These are phyloP conservation scores for Rhogogaster chlorosoma DNA, from an alignment of 2,888 invertebrate genomes.

Conservation along the genomic window DNA sequence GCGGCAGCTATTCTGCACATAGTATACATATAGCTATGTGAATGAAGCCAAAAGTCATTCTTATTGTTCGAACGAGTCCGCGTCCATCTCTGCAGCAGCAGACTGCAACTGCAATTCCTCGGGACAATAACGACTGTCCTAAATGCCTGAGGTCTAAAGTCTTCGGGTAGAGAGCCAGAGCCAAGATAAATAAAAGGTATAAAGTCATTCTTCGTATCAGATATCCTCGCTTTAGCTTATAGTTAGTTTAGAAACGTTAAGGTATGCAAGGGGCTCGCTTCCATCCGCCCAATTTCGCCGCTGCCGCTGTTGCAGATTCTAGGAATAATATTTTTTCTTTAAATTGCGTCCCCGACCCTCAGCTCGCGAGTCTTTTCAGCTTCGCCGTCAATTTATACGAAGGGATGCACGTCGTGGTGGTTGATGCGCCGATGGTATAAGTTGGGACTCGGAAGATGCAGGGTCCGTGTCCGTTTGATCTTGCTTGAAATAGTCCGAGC, in stretches of 20 bases:
- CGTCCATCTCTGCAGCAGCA: background rate
- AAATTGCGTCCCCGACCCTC: conserved; percentile 19
- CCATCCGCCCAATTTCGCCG: background rate
- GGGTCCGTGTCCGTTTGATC: conserved; percentile 64
- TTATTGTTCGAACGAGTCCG: background rate
- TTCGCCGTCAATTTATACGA: conserved; percentile 38
- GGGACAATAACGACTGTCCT: conserved; percentile 23
- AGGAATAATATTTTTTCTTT: conserved; percentile 44
- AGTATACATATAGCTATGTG: background rate
- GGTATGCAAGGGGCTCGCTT: background rate
- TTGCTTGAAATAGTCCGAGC: conserved; percentile 64
- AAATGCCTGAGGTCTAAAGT: background rate
- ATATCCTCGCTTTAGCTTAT: background rate
- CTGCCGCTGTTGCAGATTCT: conserved; percentile 5
- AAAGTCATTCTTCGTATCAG: conserved; percentile 10
- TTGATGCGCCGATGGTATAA: conserved; percentile 35
- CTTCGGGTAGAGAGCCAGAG: background rate
- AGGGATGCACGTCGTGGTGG: conserved; percentile 27
- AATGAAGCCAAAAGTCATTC: conserved; percentile 35
- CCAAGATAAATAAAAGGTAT: conserved; percentile 22
- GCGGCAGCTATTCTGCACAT: background rate
- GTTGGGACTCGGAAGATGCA: conserved; percentile 27
- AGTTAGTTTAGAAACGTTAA: background rate
- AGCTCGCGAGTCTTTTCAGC: background rate
- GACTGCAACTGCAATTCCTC: conserved; percentile 31